phyloP scores from a whole-genome alignment of 1,140 invertebrate species.

The Bombus vancouverensis region DNA sequence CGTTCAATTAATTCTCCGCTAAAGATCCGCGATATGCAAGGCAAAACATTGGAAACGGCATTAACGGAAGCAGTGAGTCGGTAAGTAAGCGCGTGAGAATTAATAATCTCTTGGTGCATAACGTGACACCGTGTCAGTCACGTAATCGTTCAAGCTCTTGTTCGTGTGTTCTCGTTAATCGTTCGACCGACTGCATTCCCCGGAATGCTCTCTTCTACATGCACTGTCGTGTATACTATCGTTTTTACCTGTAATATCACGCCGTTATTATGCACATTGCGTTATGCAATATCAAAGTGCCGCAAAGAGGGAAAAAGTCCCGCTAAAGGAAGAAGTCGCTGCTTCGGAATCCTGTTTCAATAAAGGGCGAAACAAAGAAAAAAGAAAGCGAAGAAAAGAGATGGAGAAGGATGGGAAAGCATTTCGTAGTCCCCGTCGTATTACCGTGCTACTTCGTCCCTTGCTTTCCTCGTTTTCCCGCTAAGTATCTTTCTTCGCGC shows the following conservation, averaged over 20 bases:
- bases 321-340: background rate
- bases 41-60: conserved; percentile 28
- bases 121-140: conserved; percentile 40
- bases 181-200: conserved; percentile 25
- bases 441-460: background rate
- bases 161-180: conserved; percentile 35
- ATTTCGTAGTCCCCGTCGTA: background rate
- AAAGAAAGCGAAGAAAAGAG: accelerated
- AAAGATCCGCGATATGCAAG: conserved; percentile 22
- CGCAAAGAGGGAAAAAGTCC: background rate
- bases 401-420: background rate
- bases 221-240: background rate
- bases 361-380: background rate
- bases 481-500: background rate
- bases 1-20: conserved; percentile 25
- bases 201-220: background rate
- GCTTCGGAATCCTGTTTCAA: background rate
- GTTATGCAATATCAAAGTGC: conserved; percentile 6
- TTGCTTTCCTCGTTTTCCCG: background rate
- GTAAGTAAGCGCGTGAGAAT: conserved; percentile 14
- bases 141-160: conserved; percentile 25
- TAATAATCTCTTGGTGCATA: conserved; percentile 36
- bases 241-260: background rate
- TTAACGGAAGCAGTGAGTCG: conserved; percentile 9
- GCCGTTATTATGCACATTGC: conserved; percentile 11